Percentiles rank a stretch among this genome's conserved stretches.
These are phyloP conservation scores for Apostichopus japonicus DNA, from an alignment of 35 echinoderm and acorn worm species.

Conservation along the genomic window DNA sequence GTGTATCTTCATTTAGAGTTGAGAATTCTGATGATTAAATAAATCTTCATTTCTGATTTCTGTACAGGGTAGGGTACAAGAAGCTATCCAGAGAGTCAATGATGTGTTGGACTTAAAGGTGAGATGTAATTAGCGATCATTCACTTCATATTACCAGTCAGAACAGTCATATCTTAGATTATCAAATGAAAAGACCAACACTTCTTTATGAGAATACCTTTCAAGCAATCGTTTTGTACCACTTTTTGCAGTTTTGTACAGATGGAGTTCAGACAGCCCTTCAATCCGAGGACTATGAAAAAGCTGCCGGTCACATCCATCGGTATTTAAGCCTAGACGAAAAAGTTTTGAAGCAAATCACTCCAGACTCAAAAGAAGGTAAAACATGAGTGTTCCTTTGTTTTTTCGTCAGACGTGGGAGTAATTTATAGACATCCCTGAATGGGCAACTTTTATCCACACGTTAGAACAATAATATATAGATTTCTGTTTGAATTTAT, in stretches of 20 bases:
- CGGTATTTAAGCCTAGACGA: conserved; percentile 94
- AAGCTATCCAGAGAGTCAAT: conserved; percentile 92
- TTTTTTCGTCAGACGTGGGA: too few relatives aligned
- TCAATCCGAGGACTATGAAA: conserved; percentile 93
- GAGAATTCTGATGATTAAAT: background rate
- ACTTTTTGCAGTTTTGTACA: conserved; percentile 83
- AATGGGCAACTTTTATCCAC: too few relatives aligned
- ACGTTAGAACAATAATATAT: too few relatives aligned
- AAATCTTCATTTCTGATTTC: conserved; percentile 16
- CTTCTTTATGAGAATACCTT: background rate
- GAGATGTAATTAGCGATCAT: conserved; percentile 10
- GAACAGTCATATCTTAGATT: background rate
- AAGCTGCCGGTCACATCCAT: conserved; percentile 96
- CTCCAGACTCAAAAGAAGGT: conserved; percentile 95
- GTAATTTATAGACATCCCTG: too few relatives aligned
- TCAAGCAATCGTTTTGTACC: background rate
- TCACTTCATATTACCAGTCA: background rate
- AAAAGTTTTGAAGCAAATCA: conserved; percentile 92
- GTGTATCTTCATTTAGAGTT: too few relatives aligned
- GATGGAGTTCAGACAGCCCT: conserved; percentile 95
- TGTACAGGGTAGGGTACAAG: conserved; percentile 88
- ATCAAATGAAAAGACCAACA: background rate
- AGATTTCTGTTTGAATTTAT: too few relatives aligned
- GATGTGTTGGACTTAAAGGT: conserved; percentile 98
- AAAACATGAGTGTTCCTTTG: background rate